Percentiles rank a stretch among this genome's conserved stretches.
Conservation (phyloP, 2,888 invertebrate genomes). For the Melanostoma scalare region DNA sequence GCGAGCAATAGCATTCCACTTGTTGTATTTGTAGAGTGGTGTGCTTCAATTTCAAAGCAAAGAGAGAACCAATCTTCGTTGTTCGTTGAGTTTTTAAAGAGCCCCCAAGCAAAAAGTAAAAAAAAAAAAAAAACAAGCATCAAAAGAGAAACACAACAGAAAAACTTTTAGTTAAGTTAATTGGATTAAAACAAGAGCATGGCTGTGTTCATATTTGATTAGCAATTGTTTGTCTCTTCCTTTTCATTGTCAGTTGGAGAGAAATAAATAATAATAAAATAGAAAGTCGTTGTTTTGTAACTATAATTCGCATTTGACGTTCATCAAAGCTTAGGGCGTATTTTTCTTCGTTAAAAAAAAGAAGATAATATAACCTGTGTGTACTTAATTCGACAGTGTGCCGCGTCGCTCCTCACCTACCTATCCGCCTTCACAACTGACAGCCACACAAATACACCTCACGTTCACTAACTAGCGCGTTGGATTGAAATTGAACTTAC, state of each 20-base stretch:
- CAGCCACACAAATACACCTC: slow-evolving; percentile 46
- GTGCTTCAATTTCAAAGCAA: slow-evolving; percentile 10
- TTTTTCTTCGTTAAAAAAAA: slow-evolving; percentile 66
- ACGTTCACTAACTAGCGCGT: slow-evolving; percentile 12
- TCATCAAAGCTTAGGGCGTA: slow-evolving; percentile 45
- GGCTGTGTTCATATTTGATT: slow-evolving; percentile 19
- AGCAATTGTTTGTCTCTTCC: slow-evolving; percentile 25
- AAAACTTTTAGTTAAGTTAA: slow-evolving; percentile 26
- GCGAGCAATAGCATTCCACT: slow-evolving; percentile 30
- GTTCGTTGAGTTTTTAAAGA: too few species aligned
- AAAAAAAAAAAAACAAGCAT: neutral
- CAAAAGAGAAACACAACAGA: neutral
- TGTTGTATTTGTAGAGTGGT: slow-evolving; percentile 30
- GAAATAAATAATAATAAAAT: slow-evolving; percentile 5
- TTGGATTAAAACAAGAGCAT: slow-evolving; percentile 54
- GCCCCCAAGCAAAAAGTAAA: neutral
- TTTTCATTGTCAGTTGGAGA: slow-evolving; percentile 8
- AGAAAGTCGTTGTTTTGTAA: slow-evolving; percentile 21
- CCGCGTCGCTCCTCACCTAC: slow-evolving; percentile 51
- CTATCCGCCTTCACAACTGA: slow-evolving; percentile 37
- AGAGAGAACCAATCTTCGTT: slow-evolving; percentile 25
- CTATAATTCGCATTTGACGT: slow-evolving; percentile 37
- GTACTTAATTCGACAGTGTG: slow-evolving; percentile 44
- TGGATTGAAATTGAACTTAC: neutral
- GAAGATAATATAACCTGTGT: slow-evolving; percentile 25